phyloP scores from a whole-genome alignment of 2,888 invertebrate genomes.

The Heliconius aoede region DNA sequence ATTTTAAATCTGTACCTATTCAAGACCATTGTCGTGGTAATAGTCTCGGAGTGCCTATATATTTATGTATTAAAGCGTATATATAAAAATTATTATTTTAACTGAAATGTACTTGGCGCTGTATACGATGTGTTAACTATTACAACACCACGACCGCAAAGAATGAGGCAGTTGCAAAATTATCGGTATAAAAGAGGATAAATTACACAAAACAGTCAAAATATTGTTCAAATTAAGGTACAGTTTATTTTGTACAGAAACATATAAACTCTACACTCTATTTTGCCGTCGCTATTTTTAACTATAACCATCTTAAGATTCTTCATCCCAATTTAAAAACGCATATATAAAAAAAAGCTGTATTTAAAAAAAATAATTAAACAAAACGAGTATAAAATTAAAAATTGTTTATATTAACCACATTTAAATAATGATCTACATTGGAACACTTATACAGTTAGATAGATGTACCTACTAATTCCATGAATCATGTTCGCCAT shows the following conservation, averaged over 20 bases:
- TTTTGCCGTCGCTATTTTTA: background rate
- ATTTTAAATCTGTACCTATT: no score
- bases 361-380: background rate
- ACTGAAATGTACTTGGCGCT: background rate
- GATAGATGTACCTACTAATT: constrained; percentile 5
- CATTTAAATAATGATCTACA: constrained; percentile 23
- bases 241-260: background rate
- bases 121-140: background rate
- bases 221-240: background rate
- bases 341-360: no score
- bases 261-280: background rate
- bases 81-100: background rate
- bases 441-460: constrained; percentile 18
- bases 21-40: background rate
- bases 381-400: background rate
- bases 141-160: background rate
- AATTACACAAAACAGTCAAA: background rate
- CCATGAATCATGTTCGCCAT: constrained; percentile 32
- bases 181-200: background rate
- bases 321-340: no score
- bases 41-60: no score
- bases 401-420: background rate
- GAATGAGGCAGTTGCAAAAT: background rate
- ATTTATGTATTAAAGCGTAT: background rate
- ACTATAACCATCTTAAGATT: no score